A percentile compares a stretch with the other conserved stretches of the same genome.
Evolutionary conservation across 2,113 vertebrate genomes (phyloP).

Genomic region (Sminthopsis crassicaudata): DNA sequence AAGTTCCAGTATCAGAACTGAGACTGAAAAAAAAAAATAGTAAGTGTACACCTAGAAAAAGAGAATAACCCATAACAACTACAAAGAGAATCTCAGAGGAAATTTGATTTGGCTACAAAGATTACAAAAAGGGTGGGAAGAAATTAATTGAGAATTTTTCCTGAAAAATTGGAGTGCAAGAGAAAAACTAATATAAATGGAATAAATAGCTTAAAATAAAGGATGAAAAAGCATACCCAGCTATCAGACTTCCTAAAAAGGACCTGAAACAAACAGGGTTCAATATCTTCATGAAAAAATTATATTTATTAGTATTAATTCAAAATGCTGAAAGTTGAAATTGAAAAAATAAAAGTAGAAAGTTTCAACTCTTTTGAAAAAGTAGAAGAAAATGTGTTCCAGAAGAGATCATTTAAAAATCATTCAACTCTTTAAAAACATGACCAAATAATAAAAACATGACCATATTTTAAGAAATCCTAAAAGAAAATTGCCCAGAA

Average conservation of each 20-base stretch:
- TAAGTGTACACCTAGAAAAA: neutral
- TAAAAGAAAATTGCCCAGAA: neutral
- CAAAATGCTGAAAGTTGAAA: neutral
- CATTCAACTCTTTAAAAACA: neutral
- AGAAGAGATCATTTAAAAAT: neutral
- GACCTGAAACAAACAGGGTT: neutral
- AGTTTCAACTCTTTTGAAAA: neutral
- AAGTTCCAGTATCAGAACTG: neutral
- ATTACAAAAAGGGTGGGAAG: neutral
- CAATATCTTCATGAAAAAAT: neutral
- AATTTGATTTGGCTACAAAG: neutral
- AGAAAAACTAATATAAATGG: neutral
- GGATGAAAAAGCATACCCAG: neutral
- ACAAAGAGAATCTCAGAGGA: neutral
- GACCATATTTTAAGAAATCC: neutral
- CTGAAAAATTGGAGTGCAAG: neutral
- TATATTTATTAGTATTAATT: neutral
- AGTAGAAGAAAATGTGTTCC: neutral
- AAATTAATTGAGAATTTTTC: neutral
- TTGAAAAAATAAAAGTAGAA: neutral
- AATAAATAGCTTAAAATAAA: neutral
- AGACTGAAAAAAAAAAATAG: neutral
- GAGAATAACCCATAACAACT: neutral
- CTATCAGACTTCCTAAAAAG: neutral
- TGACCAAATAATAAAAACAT: neutral